Evolutionary conservation across 2,797 vertebrate genomes (phyloP).

Genomic region (Chlorospingus flavigularis): DNA sequence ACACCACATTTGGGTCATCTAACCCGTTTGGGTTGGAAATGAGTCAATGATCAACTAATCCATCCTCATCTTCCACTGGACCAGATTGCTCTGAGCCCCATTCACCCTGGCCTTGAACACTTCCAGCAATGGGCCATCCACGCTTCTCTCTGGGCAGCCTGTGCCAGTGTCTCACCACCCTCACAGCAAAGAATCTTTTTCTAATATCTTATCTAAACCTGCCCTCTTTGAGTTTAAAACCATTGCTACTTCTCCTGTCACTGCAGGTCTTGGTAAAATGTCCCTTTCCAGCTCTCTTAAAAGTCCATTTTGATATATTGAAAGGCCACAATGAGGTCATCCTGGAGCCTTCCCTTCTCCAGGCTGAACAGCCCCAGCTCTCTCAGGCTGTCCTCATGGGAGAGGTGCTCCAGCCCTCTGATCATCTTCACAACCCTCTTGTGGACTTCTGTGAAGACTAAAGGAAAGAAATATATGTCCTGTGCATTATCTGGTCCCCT

Average conservation of each 20-base stretch:
- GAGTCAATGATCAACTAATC: neutral
- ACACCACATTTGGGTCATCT: neutral
- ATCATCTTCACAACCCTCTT: neutral
- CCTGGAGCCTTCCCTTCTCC: neutral
- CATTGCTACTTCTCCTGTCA: neutral
- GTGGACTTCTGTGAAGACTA: neutral
- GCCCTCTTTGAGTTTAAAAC: neutral
- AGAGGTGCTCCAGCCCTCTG: neutral
- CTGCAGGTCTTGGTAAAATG: neutral
- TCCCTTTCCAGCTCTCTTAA: neutral
- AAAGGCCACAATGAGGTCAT: neutral
- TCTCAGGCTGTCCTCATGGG: neutral
- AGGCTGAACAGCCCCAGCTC: neutral
- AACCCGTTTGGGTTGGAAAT: neutral
- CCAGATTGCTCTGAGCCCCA: neutral
- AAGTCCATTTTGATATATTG: neutral
- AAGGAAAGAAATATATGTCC: neutral
- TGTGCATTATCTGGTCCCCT: neutral
- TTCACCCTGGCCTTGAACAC: neutral
- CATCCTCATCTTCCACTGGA: neutral
- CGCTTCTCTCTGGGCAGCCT: neutral
- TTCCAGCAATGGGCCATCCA: neutral
- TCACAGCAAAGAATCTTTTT: neutral
- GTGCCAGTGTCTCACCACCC: neutral
- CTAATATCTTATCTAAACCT: neutral